Percentiles rank a stretch among this genome's conserved stretches.
Evolutionary conservation across 1,140 invertebrate species (phyloP).

Genomic region (Drosophila kohkoa): DNA sequence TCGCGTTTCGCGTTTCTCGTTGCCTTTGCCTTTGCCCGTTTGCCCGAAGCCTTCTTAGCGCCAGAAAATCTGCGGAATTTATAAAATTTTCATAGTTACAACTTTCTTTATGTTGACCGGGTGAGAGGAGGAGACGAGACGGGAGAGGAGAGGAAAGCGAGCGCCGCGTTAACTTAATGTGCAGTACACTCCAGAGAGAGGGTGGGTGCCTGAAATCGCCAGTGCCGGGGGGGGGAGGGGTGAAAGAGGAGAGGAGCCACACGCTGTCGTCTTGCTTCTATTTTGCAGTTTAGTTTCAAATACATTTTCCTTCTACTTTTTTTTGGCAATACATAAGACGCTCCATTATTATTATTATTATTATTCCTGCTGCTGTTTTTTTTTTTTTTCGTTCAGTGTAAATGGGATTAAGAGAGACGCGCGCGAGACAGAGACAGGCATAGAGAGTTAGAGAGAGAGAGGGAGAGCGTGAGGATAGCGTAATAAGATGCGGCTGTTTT

Average conservation of each 20-base stretch:
- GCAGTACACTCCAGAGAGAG: conserved; percentile 31
- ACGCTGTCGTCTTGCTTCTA: conserved; percentile 43
- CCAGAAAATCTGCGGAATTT: conserved; percentile 82
- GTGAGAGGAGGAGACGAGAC: background rate
- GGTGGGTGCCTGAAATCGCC: background rate
- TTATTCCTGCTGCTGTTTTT: conserved; percentile 23
- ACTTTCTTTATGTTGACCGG: conserved; percentile 72
- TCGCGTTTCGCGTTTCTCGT: too few species aligned
- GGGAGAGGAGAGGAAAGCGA: background rate
- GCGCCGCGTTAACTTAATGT: conserved; percentile 63
- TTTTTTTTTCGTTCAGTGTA: conserved; percentile 36
- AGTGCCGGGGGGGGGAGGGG: too few species aligned
- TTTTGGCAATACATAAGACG: conserved; percentile 68
- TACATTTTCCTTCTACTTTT: conserved; percentile 55
- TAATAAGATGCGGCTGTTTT: conserved; percentile 35
- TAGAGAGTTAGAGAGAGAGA: conserved; percentile 12
- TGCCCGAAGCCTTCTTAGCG: conserved; percentile 66
- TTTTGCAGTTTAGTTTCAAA: conserved; percentile 83
- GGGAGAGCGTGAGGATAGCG: conserved; percentile 13
- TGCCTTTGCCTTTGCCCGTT: background rate
- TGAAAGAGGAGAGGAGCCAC: too few species aligned
- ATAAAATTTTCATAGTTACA: conserved; percentile 84
- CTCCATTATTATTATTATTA: conserved; percentile 74
- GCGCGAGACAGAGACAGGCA: conserved; percentile 12
- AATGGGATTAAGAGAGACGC: conserved; percentile 43